phyloP scores from a whole-genome alignment of 2,888 invertebrate species.

The Ectemnius cavifrons region DNA sequence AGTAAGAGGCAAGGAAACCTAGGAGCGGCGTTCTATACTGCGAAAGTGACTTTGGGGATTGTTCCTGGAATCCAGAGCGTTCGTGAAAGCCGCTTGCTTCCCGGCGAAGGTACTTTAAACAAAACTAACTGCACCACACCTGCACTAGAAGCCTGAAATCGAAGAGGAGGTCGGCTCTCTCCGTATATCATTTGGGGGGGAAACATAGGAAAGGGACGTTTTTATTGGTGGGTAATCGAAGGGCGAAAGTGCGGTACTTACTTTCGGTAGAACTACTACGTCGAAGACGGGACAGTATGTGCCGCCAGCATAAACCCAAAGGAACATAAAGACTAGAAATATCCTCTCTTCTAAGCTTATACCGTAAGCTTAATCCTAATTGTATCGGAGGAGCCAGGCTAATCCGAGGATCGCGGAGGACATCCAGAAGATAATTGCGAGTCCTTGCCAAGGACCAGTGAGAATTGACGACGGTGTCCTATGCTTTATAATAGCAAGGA shows the following conservation, averaged over 20 bases:
- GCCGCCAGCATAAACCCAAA: background rate
- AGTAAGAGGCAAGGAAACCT: too few species aligned
- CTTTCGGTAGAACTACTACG: background rate
- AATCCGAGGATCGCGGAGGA: slow-evolving; percentile 12
- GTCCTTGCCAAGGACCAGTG: background rate
- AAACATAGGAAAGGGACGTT: background rate
- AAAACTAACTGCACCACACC: background rate
- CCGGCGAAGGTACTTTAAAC: background rate
- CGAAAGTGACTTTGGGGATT: slow-evolving; percentile 16
- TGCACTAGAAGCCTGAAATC: background rate
- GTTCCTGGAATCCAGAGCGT: slow-evolving; percentile 9
- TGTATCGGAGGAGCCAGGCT: slow-evolving; percentile 6
- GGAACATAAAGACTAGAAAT: background rate
- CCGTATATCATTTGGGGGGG: background rate
- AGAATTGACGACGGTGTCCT: background rate
- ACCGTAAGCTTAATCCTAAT: slow-evolving; percentile 27
- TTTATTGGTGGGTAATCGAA: slow-evolving; percentile 19
- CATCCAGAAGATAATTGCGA: background rate
- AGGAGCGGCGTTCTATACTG: background rate
- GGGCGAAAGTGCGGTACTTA: slow-evolving; percentile 9
- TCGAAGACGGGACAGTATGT: background rate
- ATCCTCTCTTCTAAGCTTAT: background rate
- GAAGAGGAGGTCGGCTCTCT: background rate
- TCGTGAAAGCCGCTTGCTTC: slow-evolving; percentile 6
- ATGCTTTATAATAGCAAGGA: background rate